These are phyloP conservation scores for Megaceryle torquata DNA, from an alignment of 2,113 vertebrate species.

Conservation along the genomic window DNA sequence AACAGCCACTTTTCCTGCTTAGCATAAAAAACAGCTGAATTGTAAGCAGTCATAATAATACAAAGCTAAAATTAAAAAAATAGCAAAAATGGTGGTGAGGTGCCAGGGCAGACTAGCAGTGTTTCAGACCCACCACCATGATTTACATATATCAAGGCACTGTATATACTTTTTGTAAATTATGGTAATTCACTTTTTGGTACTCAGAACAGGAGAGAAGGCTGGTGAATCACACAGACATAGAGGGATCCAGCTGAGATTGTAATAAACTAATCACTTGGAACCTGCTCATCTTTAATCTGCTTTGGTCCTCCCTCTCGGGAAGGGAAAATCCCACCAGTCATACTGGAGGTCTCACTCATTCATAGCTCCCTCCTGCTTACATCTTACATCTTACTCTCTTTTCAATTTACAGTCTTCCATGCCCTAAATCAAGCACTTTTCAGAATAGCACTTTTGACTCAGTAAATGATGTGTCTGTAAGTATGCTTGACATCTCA, in stretches of 20 bases:
- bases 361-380: not conserved
- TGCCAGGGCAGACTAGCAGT: not conserved
- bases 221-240: not conserved
- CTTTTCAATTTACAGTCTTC: not conserved
- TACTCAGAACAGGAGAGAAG: not conserved
- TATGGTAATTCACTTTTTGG: constrained; percentile 17
- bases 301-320: not conserved
- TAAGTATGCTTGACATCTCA: not conserved
- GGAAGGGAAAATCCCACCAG: not conserved
- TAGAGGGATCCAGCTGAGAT: not conserved
- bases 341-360: not conserved
- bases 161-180: not conserved
- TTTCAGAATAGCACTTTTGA: not conserved
- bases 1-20: not conserved
- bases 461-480: not conserved
- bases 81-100: not conserved
- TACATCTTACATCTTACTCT: not conserved
- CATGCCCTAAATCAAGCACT: not conserved
- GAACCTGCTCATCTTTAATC: constrained; percentile 23
- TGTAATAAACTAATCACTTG: constrained; percentile 30
- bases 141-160: not conserved
- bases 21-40: not conserved
- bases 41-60: not conserved
- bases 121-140: not conserved
- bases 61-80: not conserved